Conservation (phyloP, 2,113 vertebrate genomes). For the Willisornis vidua region DNA sequence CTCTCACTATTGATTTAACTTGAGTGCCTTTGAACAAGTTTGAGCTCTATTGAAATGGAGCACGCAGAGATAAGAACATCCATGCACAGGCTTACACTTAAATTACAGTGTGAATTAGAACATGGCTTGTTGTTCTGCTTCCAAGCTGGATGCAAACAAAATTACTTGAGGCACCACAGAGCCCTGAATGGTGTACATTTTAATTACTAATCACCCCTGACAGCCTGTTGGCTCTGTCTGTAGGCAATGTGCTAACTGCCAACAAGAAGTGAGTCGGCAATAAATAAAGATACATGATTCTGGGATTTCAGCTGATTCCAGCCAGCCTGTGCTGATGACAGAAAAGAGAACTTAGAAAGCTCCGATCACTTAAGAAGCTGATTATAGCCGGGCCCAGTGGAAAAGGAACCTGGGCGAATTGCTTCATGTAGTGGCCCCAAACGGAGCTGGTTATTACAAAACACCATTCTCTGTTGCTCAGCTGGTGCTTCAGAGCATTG, state of each 20-base stretch:
- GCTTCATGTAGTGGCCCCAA: not conserved
- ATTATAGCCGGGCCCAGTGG: not conserved
- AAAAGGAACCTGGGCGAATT: not conserved
- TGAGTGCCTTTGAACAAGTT: not conserved
- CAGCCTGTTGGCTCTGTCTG: not conserved
- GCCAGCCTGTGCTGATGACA: not conserved
- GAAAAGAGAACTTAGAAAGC: not conserved
- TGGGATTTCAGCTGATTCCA: not conserved
- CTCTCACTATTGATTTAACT: conserved; percentile 3
- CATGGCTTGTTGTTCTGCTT: not conserved
- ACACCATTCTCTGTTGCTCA: not conserved
- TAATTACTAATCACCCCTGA: conserved; percentile 25
- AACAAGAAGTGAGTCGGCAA: not conserved
- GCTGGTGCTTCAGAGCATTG: not conserved
- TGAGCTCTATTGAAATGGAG: not conserved
- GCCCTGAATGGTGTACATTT: not conserved
- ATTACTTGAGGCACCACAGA: not conserved
- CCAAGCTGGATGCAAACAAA: not conserved
- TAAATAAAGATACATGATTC: conserved; percentile 5
- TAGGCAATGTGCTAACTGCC: not conserved
- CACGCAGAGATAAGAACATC: not conserved
- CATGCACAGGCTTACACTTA: not conserved
- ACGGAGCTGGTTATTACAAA: not conserved
- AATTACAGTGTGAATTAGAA: not conserved
- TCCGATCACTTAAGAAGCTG: not conserved